Percentiles rank a stretch among this genome's conserved stretches.
Conservation (phyloP, 2,888 invertebrate species). For the Ischnus inquisitorius region DNA sequence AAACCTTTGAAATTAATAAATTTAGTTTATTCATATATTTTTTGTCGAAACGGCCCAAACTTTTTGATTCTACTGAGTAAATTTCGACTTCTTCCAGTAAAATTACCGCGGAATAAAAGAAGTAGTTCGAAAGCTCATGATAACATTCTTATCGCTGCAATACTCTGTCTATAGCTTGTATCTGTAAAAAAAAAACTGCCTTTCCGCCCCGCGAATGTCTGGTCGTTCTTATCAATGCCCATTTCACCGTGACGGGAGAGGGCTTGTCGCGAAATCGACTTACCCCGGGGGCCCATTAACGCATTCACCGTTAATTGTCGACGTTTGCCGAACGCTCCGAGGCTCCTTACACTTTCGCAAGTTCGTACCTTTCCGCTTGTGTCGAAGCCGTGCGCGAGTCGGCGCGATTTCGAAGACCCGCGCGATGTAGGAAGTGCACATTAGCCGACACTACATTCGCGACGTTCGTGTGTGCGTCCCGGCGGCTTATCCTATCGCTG, state of each 20-base stretch:
- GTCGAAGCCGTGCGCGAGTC: background rate
- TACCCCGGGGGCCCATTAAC: constrained; percentile 63
- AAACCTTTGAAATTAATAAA: too few relatives aligned
- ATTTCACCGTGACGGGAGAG: background rate
- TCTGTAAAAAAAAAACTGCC: background rate
- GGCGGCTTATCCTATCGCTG: constrained; percentile 81
- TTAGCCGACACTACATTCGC: background rate
- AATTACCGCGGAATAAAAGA: too few relatives aligned
- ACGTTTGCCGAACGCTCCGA: constrained; percentile 65
- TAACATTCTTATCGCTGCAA: background rate
- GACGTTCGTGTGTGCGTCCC: constrained; percentile 36
- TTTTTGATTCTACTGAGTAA: too few relatives aligned
- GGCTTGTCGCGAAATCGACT: constrained; percentile 54
- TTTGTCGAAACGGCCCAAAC: too few relatives aligned
- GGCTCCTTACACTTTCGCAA: background rate
- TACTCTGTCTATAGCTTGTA: background rate
- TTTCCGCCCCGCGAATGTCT: constrained; percentile 1
- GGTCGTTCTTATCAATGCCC: constrained; percentile 28
- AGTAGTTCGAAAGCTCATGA: background rate
- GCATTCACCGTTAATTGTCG: constrained; percentile 77
- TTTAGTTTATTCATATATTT: too few relatives aligned
- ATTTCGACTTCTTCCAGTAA: too few relatives aligned
- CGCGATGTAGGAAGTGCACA: constrained; percentile 77
- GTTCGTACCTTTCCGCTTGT: background rate
- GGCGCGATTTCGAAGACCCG: constrained; percentile 72